phyloP scores from a whole-genome alignment of 2,797 vertebrate genomes.

The Molossus alvarezi region DNA sequence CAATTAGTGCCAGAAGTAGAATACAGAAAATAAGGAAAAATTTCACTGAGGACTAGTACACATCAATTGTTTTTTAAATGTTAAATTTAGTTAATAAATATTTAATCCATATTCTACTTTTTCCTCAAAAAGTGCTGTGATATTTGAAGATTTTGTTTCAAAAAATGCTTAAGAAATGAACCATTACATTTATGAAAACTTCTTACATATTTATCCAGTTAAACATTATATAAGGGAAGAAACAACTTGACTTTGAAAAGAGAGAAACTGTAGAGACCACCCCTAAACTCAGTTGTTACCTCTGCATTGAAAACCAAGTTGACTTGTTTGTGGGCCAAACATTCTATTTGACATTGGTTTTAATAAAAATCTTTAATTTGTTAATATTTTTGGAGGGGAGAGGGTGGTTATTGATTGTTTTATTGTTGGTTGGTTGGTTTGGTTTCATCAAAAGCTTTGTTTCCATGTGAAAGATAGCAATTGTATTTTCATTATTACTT shows the following conservation, averaged over 20 bases:
- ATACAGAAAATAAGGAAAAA: background rate
- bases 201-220: background rate
- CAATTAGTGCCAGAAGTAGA: background rate
- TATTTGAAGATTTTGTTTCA: background rate
- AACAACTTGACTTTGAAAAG: background rate
- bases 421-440: background rate
- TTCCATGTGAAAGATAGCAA: background rate
- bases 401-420: background rate
- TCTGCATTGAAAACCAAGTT: background rate
- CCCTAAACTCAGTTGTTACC: background rate
- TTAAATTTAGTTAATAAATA: constrained; percentile 21
- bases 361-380: background rate
- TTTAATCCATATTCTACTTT: background rate
- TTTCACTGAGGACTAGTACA: background rate
- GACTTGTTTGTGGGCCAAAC: background rate
- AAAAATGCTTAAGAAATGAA: constrained; percentile 16
- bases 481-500: background rate
- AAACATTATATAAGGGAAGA: background rate
- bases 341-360: background rate
- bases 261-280: background rate
- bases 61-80: background rate
- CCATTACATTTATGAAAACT: background rate
- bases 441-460: background rate
- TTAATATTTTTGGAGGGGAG: background rate
- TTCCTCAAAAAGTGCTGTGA: background rate